Percentiles rank a stretch among this genome's conserved stretches.
These are phyloP conservation scores for Ceuthmochares aereus DNA, from an alignment of 2,113 vertebrate species.

Conservation along the genomic window DNA sequence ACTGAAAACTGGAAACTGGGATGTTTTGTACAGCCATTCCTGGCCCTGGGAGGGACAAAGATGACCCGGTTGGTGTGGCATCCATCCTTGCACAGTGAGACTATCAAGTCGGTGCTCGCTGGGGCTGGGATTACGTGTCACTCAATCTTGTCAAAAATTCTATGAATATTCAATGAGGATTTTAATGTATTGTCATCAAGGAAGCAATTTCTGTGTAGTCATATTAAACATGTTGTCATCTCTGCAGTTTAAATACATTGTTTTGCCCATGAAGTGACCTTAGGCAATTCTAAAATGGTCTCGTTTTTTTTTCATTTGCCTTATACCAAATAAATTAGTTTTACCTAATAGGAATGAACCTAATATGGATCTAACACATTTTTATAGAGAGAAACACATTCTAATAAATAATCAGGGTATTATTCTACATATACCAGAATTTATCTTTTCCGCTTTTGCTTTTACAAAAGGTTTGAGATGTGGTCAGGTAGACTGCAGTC, in stretches of 20 bases:
- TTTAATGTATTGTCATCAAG: conserved; percentile 80
- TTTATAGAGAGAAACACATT: conserved; percentile 23
- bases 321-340: conserved; percentile 66
- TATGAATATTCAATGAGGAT: conserved; percentile 82
- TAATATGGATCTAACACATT: conserved; percentile 30
- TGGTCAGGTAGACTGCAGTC: conserved; percentile 4
- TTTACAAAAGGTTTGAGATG: conserved; percentile 21
- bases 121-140: conserved; percentile 68
- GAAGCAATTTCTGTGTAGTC: conserved; percentile 74
- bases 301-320: conserved; percentile 48
- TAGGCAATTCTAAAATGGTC: conserved; percentile 69
- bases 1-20: background rate
- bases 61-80: conserved; percentile 27
- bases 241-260: conserved; percentile 75
- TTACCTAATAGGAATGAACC: conserved; percentile 59
- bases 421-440: conserved; percentile 12
- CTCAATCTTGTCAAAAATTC: conserved; percentile 77
- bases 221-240: conserved; percentile 78
- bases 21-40: background rate
- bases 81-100: background rate
- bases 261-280: conserved; percentile 80
- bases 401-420: conserved; percentile 47
- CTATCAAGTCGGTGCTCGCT: background rate
- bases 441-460: conserved; percentile 15
- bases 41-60: conserved; percentile 22